Base-by-base conservation (phyloP, 2,888 invertebrate species). In the Lasioglossum pauxillum region DNA sequence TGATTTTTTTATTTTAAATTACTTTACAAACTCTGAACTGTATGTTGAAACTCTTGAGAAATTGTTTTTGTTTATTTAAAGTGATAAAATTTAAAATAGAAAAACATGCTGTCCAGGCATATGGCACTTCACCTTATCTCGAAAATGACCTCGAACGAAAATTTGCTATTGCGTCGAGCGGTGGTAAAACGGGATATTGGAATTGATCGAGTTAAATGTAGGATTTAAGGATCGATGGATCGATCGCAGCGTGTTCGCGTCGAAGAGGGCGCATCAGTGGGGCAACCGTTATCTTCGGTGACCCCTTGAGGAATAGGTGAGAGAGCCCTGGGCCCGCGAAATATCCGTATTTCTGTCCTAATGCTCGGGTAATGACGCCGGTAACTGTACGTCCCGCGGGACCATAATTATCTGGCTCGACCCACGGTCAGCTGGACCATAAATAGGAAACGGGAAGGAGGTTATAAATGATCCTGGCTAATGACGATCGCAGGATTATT, bases 391-490 rank as follows among this genome's bases (percentile, higher is more conserved):
- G 83, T 64, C 82, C 72, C 71, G 80, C 86, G 82, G 84, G 89
- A 88, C 86, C 69, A 81, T 83, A 89, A 90, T 90, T 90, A 90
- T 84, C 82, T 44, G 14, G 44, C 71, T 77, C 81, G 84, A 78
- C 60, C 67, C 74, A 57, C 78, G 89, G 79, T 69, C 79, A 82
- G 82, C 67, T 82, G 85, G 82, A 72, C 77, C 87, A 84, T 89
- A 90, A 90, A 90, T 86, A 87, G 85, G 83, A 83, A 81, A 73
- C 74, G 35, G 57, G 80, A 69, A 73, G 78, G 67, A 69, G 78
- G 78, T 89, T 88, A 90, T 89, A 90, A 90, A 90, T 88, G 90
- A 91, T 91, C 80, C 73, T 57, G 80, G 85, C 80, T 91, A 91
- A 91, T 91, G 89, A 91, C 86, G 88, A 89, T 83, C 75, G 80